Conservation (phyloP, 2,797 vertebrate species). For the Odontamblyopus lacepedii region DNA sequence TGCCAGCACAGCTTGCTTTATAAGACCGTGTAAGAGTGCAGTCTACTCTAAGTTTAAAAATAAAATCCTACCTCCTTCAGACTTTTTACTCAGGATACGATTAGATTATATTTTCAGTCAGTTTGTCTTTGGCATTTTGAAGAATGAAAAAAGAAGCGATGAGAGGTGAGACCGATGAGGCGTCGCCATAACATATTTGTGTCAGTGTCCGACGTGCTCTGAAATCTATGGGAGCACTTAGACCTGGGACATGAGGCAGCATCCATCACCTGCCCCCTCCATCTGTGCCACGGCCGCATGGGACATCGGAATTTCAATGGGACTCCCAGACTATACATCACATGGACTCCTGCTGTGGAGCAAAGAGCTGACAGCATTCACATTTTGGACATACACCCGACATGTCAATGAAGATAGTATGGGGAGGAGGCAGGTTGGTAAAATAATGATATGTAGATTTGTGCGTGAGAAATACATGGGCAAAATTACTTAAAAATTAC, state of each 20-base stretch:
- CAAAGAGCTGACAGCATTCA: slow-evolving; percentile 26
- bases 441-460: neutral
- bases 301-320: slow-evolving; percentile 69
- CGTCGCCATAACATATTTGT: slow-evolving; percentile 69
- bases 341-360: slow-evolving; percentile 31
- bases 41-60: too few relatives aligned
- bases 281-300: slow-evolving; percentile 42
- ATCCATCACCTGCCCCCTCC: slow-evolving; percentile 70
- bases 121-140: slow-evolving; percentile 69
- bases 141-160: slow-evolving; percentile 53
- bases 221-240: slow-evolving; percentile 72
- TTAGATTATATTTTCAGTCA: slow-evolving; percentile 69
- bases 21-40: too few relatives aligned
- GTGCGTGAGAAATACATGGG: neutral
- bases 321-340: slow-evolving; percentile 65
- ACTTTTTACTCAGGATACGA: slow-evolving; percentile 45
- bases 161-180: slow-evolving; percentile 74
- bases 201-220: slow-evolving; percentile 66
- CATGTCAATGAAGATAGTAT: slow-evolving; percentile 23
- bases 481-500: too few relatives aligned
- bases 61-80: slow-evolving; percentile 34
- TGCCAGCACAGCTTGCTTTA: too few relatives aligned
- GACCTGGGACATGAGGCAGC: slow-evolving; percentile 63
- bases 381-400: slow-evolving; percentile 31
- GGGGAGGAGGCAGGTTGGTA: neutral